These are phyloP conservation scores for Diachasmimorpha longicaudata DNA, from an alignment of 1,140 invertebrate species.

Conservation along the genomic window DNA sequence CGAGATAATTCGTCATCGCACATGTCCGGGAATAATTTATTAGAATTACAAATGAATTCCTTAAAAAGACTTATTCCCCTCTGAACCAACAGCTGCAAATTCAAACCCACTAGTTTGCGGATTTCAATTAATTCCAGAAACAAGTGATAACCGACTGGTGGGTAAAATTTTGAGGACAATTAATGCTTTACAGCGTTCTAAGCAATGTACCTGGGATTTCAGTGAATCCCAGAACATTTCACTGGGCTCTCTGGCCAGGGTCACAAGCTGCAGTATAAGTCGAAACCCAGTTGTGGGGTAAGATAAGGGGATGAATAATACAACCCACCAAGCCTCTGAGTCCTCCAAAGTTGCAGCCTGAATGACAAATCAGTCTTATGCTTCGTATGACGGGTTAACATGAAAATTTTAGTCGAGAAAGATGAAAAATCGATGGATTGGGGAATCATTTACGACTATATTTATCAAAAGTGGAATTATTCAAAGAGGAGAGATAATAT, in stretches of 20 bases:
- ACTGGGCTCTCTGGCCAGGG: neutral
- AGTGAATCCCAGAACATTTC: neutral
- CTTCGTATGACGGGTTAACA: neutral
- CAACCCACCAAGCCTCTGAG: conserved; percentile 4
- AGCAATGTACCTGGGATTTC: neutral
- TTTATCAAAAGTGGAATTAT: neutral
- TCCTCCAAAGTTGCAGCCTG: conserved; percentile 3
- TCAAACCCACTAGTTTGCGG: neutral
- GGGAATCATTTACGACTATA: neutral
- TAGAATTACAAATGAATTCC: neutral
- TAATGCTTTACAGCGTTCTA: neutral
- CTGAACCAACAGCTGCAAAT: neutral
- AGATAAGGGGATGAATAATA: conserved; percentile 14
- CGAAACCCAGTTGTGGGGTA: neutral
- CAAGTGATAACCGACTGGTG: neutral
- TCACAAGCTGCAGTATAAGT: neutral
- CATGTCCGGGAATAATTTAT: neutral
- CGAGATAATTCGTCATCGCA: no score
- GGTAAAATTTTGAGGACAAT: neutral
- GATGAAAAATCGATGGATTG: neutral
- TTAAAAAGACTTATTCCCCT: neutral
- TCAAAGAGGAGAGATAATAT: neutral
- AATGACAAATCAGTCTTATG: conserved; percentile 7
- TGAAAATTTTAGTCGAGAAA: neutral
- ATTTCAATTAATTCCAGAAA: neutral